These are phyloP conservation scores for Sardinella longiceps DNA, from an alignment of 2,797 vertebrate genomes.

Conservation along the genomic window DNA sequence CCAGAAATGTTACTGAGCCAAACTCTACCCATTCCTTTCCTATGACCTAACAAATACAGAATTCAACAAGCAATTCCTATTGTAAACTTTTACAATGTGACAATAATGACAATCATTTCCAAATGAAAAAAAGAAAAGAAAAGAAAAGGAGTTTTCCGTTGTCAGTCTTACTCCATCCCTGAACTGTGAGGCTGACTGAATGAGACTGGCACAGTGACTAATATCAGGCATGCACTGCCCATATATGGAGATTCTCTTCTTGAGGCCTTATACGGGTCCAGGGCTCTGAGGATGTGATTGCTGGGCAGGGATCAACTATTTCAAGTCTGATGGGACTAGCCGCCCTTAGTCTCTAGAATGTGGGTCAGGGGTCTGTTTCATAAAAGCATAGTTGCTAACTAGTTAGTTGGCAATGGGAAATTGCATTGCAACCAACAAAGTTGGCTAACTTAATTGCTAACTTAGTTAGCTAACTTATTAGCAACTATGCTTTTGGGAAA, in stretches of 20 bases:
- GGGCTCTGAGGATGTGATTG: neutral
- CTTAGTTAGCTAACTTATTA: too few species aligned
- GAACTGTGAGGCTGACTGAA: neutral
- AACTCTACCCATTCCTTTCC: neutral
- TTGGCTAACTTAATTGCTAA: too few species aligned
- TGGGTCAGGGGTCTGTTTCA: too few species aligned
- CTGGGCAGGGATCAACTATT: slow-evolving; percentile 3
- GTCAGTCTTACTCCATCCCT: neutral
- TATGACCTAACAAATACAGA: neutral
- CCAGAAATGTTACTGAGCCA: neutral
- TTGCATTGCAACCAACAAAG: too few species aligned
- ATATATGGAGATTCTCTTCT: neutral
- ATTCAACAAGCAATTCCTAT: neutral
- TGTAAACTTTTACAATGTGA: neutral
- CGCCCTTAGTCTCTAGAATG: neutral
- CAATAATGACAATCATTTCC: neutral
- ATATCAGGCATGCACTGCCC: neutral
- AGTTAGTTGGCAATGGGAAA: too few species aligned
- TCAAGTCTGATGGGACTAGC: neutral
- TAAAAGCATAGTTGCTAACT: too few species aligned
- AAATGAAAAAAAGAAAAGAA: neutral
- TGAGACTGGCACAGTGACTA: neutral
- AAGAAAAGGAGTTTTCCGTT: neutral
- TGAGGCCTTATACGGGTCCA: neutral
- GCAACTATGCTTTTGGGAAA: too few species aligned